Percentiles rank a stretch among this genome's conserved stretches.
Conservation (phyloP, 2,888 invertebrate species). For the Eupithecia vulgata region DNA sequence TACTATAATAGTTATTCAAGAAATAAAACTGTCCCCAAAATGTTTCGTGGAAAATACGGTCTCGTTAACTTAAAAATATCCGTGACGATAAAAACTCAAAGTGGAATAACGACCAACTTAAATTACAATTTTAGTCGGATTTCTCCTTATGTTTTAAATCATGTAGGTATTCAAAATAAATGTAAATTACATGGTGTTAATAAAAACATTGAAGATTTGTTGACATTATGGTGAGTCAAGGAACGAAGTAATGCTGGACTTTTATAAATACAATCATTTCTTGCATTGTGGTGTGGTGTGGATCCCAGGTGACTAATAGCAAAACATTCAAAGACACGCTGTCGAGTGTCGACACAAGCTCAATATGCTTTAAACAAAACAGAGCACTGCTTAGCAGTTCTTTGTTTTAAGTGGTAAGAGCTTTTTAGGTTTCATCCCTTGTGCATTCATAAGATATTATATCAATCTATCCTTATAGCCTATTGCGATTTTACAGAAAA, state of each 20-base stretch:
- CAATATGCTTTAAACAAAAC: background rate
- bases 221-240: background rate
- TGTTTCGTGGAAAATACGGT: slow-evolving; percentile 39
- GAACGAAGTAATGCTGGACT: background rate
- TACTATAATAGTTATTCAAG: slow-evolving; percentile 26
- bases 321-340: background rate
- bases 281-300: background rate
- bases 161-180: slow-evolving; percentile 17
- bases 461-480: background rate
- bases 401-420: background rate
- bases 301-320: background rate
- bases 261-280: background rate
- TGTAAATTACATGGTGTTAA: slow-evolving; percentile 8
- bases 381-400: background rate
- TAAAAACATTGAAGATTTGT: background rate
- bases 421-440: background rate
- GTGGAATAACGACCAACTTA: slow-evolving; percentile 37
- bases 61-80: slow-evolving; percentile 39
- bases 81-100: slow-evolving; percentile 38
- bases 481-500: background rate
- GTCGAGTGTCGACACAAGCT: background rate
- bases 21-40: slow-evolving; percentile 37
- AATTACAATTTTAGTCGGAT: slow-evolving; percentile 6
- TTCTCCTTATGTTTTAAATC: slow-evolving; percentile 21
- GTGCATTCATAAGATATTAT: background rate